Conservation (phyloP, 2,888 invertebrate species). For the Ariolimax columbianus region DNA sequence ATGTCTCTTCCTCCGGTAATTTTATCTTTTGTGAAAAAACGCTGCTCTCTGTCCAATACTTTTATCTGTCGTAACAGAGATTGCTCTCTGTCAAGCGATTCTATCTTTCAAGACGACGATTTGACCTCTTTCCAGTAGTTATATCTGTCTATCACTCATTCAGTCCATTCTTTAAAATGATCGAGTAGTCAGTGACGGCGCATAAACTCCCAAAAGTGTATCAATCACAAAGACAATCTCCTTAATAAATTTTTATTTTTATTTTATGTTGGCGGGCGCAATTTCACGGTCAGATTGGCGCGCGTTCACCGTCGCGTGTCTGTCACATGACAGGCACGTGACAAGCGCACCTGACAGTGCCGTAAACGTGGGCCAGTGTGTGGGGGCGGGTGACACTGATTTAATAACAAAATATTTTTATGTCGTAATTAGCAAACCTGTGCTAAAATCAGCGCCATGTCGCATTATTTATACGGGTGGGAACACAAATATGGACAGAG, state of each 20-base stretch:
- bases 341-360: constrained; percentile 20
- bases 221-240: constrained; percentile 1
- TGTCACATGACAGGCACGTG: constrained; percentile 28
- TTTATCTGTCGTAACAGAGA: too few species aligned
- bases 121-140: too few species aligned
- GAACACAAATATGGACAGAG: background rate
- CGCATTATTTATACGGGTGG: background rate
- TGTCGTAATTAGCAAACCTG: constrained; percentile 21
- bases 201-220: background rate
- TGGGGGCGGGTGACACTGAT: constrained; percentile 32
- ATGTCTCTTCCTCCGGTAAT: too few species aligned
- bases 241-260: background rate
- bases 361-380: constrained; percentile 1
- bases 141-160: background rate
- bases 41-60: too few species aligned
- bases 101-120: too few species aligned
- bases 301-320: background rate
- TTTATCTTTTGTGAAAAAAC: too few species aligned
- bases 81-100: too few species aligned
- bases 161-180: background rate
- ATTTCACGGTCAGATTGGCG: constrained; percentile 37
- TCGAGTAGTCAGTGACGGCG: too few species aligned
- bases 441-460: background rate
- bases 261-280: constrained; percentile 7
- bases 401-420: constrained; percentile 34